These are phyloP conservation scores for Scaptomyza flava DNA, from an alignment of 2,888 invertebrate genomes.

Conservation along the genomic window DNA sequence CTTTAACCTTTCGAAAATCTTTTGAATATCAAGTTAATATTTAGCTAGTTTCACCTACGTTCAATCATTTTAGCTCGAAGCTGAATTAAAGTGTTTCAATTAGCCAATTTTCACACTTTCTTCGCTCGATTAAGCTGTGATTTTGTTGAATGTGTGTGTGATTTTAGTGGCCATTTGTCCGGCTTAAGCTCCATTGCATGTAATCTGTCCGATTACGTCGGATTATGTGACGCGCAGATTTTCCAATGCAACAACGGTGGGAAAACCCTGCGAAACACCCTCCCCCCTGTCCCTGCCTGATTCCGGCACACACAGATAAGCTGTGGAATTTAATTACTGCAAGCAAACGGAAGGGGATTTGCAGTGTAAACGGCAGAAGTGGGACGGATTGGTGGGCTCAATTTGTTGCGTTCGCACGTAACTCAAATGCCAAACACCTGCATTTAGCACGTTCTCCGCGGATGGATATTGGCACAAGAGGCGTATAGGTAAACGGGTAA, in stretches of 20 bases:
- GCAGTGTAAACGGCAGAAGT: slow-evolving; percentile 26
- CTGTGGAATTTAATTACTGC: slow-evolving; percentile 62
- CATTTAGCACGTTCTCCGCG: slow-evolving; percentile 70
- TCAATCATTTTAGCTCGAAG: not conserved
- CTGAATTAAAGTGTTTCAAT: slow-evolving; percentile 21
- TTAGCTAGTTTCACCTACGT: too few relatives aligned
- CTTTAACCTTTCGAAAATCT: too few relatives aligned
- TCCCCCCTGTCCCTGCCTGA: not conserved
- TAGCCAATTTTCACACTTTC: not conserved
- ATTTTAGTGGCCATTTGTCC: slow-evolving; percentile 39
- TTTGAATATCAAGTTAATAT: too few relatives aligned
- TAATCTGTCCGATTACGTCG: slow-evolving; percentile 52
- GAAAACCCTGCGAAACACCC: too few relatives aligned
- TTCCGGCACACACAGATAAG: slow-evolving; percentile 24
- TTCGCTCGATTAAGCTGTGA: slow-evolving; percentile 29
- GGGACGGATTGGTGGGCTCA: slow-evolving; percentile 24
- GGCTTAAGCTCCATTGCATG: slow-evolving; percentile 28
- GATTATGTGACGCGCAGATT: slow-evolving; percentile 57
- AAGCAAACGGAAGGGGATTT: slow-evolving; percentile 2
- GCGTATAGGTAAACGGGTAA: slow-evolving; percentile 11
- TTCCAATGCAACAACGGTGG: slow-evolving; percentile 4
- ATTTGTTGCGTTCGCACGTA: slow-evolving; percentile 75
- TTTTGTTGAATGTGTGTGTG: slow-evolving; percentile 20
- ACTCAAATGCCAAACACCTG: slow-evolving; percentile 77
- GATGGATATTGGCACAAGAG: slow-evolving; percentile 28